Conservation (phyloP, 2,888 invertebrate genomes). For the Philopedon plagiatum region DNA sequence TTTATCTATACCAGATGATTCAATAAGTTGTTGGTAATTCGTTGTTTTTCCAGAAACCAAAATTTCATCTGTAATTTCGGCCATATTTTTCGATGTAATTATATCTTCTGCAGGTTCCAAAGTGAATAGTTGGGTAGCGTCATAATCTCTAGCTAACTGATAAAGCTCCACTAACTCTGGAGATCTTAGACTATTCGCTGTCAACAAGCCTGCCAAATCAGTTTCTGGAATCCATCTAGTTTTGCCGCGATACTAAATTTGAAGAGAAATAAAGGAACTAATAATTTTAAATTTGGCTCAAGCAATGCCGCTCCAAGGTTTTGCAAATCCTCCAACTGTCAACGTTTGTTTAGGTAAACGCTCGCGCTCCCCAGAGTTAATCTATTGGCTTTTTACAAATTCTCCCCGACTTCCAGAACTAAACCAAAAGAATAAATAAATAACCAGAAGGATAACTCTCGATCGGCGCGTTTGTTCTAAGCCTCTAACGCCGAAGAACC, state of each 20-base stretch:
- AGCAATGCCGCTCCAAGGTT: no score
- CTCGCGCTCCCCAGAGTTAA: no score
- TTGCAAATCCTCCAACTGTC: no score
- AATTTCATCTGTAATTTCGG: slow-evolving; percentile 60
- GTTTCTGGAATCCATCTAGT: slow-evolving; percentile 61
- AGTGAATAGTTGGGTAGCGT: not conserved
- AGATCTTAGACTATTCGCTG: slow-evolving; percentile 57
- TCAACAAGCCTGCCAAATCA: slow-evolving; percentile 58
- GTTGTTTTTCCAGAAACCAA: slow-evolving; percentile 57
- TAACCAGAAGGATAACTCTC: no score
- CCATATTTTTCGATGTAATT: slow-evolving; percentile 56
- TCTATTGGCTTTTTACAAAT: no score
- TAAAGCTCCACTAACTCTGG: slow-evolving; percentile 63
- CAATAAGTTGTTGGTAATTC: slow-evolving; percentile 59
- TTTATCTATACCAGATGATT: slow-evolving; percentile 60
- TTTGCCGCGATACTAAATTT: slow-evolving; percentile 63
- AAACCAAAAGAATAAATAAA: no score
- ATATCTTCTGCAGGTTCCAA: slow-evolving; percentile 55
- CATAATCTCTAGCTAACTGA: slow-evolving; percentile 30
- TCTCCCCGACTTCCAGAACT: no score
- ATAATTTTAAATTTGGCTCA: no score
- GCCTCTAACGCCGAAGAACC: no score
- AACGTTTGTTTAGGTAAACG: no score
- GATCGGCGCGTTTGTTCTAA: no score
- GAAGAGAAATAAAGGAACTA: no score